Evolutionary conservation across 2,797 vertebrate genomes (phyloP).

Genomic region (Phrynocephalus guinanensis): DNA sequence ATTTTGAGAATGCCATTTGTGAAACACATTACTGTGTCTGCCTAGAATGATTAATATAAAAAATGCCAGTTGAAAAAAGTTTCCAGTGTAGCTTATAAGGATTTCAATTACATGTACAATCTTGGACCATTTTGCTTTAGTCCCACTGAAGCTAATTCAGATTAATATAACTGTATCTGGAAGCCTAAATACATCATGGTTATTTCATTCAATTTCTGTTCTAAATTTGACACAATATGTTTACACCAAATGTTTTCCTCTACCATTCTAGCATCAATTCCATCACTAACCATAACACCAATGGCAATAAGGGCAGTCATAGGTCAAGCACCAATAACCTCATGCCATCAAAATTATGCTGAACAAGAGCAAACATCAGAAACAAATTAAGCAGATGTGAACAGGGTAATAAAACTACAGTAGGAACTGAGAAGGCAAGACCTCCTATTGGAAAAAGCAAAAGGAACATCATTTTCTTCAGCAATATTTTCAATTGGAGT

Average conservation of each 20-base stretch:
- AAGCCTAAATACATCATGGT: neutral
- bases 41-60: neutral
- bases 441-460: neutral
- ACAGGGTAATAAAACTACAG: neutral
- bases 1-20: conserved; percentile 41
- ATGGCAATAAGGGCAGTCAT: neutral
- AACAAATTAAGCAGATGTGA: neutral
- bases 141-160: neutral
- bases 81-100: neutral
- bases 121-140: neutral
- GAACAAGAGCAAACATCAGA: neutral
- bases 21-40: neutral
- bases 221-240: neutral
- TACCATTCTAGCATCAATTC: neutral
- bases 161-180: neutral
- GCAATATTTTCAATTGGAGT: neutral
- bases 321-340: neutral
- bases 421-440: neutral
- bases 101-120: neutral
- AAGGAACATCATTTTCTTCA: conserved; percentile 2
- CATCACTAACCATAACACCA: fast-evolving
- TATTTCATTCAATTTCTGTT: neutral
- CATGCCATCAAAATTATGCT: neutral
- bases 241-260: neutral
- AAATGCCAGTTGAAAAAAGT: neutral